Evolutionary conservation across 2,888 invertebrate genomes (phyloP), one percentile per base, ranked within the genome.

Genomic region (Acanthosepion pharaonis): DNA sequence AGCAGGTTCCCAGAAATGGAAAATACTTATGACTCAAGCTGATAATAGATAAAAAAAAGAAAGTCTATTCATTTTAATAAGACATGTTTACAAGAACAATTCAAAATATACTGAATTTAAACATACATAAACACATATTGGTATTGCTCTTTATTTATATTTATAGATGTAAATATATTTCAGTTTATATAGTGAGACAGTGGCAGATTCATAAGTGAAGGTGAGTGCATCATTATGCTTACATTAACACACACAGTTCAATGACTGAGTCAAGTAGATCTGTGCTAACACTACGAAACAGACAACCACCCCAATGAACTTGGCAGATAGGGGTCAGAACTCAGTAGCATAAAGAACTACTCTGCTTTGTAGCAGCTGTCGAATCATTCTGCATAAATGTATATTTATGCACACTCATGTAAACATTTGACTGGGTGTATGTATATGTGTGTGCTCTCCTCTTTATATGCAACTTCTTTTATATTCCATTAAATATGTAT

Each of bases 351-450:
- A 78, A 78, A 78, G 33, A n/a, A 33, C n/a, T 11, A 18, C 78
- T 78, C n/a, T n/a, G n/a, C n/a, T 78, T n/a, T 33, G 33, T 78
- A 33, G 78, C 78, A 78, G 78, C 78, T 78, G 78, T n/a, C 33
- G n/a, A 33, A 33, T 33, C 11, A 3, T 11, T n/a, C n/a, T 78
- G 78, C n/a, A 78, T 78, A 78, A 78, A 78, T 78, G 78, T 15
- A 78, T n/a, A 78, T 78, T 78, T 78, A 78, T 78, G 78, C 78
- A 59, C 59, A 59, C 59, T 59, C 59, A 59, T 59, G 59, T 59
- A 23, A 59, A 59, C 59, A 59, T 0, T 5, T 55, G 23, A 23
- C 20, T 59, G 23, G 20, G 23, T 59, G 23, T 59, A 23, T 59
- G 59, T 20, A 25, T 20, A 25, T 23, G 5, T 59, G 5, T 59